Evolutionary conservation across 2,888 invertebrate species (phyloP), one percentile per base, ranked within the genome.

Genomic region (Sinotaia quadrata): DNA sequence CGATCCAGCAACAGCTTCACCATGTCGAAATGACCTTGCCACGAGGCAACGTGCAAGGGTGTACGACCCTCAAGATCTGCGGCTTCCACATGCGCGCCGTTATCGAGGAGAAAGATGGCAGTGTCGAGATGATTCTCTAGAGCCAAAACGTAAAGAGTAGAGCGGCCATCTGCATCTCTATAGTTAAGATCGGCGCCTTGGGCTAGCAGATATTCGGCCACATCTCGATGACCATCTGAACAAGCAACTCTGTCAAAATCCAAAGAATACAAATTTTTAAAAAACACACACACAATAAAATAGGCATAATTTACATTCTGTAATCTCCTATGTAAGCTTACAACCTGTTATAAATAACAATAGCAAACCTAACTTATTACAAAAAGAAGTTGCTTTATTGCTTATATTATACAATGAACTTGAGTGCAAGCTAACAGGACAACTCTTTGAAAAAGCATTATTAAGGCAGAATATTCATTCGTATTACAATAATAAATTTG

Each of bases 11-110:
- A 90, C 36, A 96, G 88, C 73, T 94, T 93, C 0, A 96, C 96
- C 94, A 97, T 95, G 75, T 96, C 95, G 0, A 93, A 92, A 85
- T 98, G 97, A 0, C 97, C 97, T 86, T 97, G 97, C 76, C 93
- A 92, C 3, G 94, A 93, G 29, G 95, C 90, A 63, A 94, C 93
- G 86, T 95, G 94, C 41, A 95, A 91, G 0, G 93, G 90, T 0
- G 93, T 93, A 41, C 94, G 92, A 63, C 93, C 93, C 95, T 97
- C 97, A 5, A 93, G 92, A 86, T 97, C 97, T 56, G 94, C 92
- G 69, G 94, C 93, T 86, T 96, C 95, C 0, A 95, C 94, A 81
- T 94, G 93, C 0, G 95, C 94, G 36, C 86, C 86, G 58, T 79
- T 78, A 52, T 84, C 84, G 68, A 97, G 88, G 74, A 97, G 90